These are phyloP conservation scores for Saturnia pavonia DNA, from an alignment of 2,888 invertebrate genomes.

Conservation along the genomic window DNA sequence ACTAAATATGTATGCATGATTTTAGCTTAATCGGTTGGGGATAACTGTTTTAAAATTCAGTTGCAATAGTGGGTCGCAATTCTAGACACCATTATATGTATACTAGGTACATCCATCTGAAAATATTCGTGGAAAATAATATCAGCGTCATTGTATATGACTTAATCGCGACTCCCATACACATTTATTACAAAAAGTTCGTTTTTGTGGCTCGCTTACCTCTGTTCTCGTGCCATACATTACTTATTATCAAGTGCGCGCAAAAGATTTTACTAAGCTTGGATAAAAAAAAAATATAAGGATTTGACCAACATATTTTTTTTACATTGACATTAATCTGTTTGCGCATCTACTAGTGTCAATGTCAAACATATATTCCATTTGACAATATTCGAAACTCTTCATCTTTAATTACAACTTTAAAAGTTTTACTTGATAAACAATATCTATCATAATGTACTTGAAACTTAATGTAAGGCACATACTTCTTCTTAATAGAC, in stretches of 20 bases:
- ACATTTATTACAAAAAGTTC: too few relatives aligned
- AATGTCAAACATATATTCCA: not conserved
- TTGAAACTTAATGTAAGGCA: not conserved
- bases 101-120: too few relatives aligned
- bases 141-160: not conserved
- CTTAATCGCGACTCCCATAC: too few relatives aligned
- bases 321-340: not conserved
- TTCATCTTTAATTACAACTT: too few relatives aligned
- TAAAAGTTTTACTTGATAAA: too few relatives aligned
- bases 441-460: not conserved
- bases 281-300: not conserved
- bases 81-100: too few relatives aligned
- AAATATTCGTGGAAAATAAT: not conserved
- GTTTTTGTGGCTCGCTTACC: too few relatives aligned
- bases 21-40: too few relatives aligned
- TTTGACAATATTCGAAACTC: too few relatives aligned
- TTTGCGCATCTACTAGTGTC: not conserved
- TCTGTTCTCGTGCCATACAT: not conserved
- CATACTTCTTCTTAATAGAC: slow-evolving; percentile 20
- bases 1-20: too few relatives aligned
- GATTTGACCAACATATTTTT: not conserved
- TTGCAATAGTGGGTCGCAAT: too few relatives aligned
- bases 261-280: not conserved
- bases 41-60: too few relatives aligned
- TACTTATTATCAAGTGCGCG: not conserved